These are phyloP conservation scores for Oncorhynchus gorbuscha DNA, from an alignment of 2,113 vertebrate genomes.

Conservation along the genomic window DNA sequence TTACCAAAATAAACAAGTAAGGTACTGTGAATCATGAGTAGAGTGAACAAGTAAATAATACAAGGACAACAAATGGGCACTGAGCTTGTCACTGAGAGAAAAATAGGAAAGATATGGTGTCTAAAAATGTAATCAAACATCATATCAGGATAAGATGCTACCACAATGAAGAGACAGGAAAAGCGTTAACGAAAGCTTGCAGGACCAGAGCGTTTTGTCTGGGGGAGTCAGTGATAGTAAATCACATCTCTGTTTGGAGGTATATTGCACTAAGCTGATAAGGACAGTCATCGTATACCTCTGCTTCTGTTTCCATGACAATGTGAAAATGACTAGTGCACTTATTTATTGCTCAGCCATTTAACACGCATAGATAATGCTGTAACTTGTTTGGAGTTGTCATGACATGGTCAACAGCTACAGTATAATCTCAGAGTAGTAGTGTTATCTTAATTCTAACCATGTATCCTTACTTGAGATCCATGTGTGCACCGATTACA, in stretches of 20 bases:
- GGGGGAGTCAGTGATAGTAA: conserved; percentile 10
- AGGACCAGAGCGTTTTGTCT: conserved; percentile 18
- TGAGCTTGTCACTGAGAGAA: too few relatives aligned
- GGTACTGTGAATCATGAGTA: too few relatives aligned
- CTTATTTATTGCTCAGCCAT: background rate
- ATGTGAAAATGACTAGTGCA: conserved; percentile 19
- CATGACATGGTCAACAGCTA: too few relatives aligned
- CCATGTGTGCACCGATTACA: conserved; percentile 22
- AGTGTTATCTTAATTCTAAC: conserved; percentile 38
- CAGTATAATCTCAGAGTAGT: background rate
- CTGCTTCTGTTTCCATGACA: conserved; percentile 58
- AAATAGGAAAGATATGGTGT: background rate
- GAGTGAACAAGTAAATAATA: too few relatives aligned
- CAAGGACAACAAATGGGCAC: too few relatives aligned
- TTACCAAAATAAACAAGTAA: too few relatives aligned
- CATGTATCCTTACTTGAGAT: conserved; percentile 38
- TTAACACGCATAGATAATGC: background rate
- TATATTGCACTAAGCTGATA: conserved; percentile 60
- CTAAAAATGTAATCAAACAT: conserved; percentile 24
- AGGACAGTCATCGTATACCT: conserved; percentile 40
- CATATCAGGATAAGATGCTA: conserved; percentile 23
- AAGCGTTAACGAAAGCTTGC: conserved; percentile 29
- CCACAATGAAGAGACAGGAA: conserved; percentile 7
- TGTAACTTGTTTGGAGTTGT: too few relatives aligned
- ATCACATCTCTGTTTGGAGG: conserved; percentile 57